Evolutionary conservation across 2,113 vertebrate genomes (phyloP), one percentile per base, ranked within the genome.

Genomic region (Gavia stellata): DNA sequence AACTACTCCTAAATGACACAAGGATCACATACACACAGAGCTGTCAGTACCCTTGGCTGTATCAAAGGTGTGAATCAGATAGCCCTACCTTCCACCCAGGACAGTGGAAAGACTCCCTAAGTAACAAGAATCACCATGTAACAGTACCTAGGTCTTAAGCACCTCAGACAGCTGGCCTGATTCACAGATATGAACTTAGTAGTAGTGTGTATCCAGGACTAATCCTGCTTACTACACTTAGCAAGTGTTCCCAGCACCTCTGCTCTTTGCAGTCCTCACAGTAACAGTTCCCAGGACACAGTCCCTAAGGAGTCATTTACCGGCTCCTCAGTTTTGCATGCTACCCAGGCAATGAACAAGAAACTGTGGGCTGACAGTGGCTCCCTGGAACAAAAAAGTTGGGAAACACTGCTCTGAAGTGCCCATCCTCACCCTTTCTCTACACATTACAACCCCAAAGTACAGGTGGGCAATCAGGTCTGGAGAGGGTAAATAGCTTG

Each of bases 11-110:
- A 49, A 55, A 19, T 4, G 44, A 45, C 26, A 33, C 20, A 14
- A 15, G 34, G 31, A 21, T 23, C 66, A 23, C 9, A 6, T 0
- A 7, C 0, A 2, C 44, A 20, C 6, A 28, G n/a, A 53, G 50
- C 24, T 65, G 63, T 47, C 20, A 5, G 58, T 2, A 5, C 33
- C 65, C 45, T 59, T 10, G 61, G 59, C 31, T 42, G 34, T 55
- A 73, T 29, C 63, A 47, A 62, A 72, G 75, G 86, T 14, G 29
- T 62, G 80, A 83, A n/a, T 52, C 53, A 61, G 23, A 79, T 7
- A 66, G 19, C 59, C 50, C 11, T 14, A 14, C 68, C 61, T 71
- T 29, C 74, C 8, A 9, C 59, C 68, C 73, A 65, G 2, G 1
- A 23, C 1, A 3, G n/a, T 16, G 52, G 80, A 72, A 88, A 80